These are phyloP conservation scores for Oscheius onirici DNA, from an alignment of 2,888 invertebrate species.

Conservation along the genomic window DNA sequence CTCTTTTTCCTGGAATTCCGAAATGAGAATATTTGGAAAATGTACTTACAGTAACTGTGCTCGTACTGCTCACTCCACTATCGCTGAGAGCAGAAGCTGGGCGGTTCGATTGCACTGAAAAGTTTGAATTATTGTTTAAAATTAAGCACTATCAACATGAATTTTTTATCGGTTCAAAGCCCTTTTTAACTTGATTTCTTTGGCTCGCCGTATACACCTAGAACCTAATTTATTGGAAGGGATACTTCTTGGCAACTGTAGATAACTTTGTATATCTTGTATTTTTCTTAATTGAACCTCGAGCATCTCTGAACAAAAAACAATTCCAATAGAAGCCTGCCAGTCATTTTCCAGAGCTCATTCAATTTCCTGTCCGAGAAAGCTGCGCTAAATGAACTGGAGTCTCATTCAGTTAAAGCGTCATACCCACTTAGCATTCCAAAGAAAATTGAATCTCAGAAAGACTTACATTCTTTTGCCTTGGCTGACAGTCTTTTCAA, in stretches of 20 bases:
- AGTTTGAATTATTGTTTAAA: background rate
- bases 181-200: no score
- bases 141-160: no score
- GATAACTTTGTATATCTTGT: no score
- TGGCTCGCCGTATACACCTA: no score
- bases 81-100: conserved; percentile 19
- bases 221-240: no score
- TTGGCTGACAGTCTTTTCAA: conserved; percentile 36
- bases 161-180: no score
- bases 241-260: no score
- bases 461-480: conserved; percentile 29
- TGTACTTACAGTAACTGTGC: conserved; percentile 16
- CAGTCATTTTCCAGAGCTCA: background rate
- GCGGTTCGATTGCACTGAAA: conserved; percentile 27
- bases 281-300: no score
- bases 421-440: background rate
- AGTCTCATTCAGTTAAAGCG: background rate
- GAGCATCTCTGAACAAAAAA: background rate
- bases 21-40: background rate
- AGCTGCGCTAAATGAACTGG: no score
- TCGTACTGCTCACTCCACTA: conserved; percentile 21
- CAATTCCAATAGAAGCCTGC: background rate
- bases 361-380: background rate
- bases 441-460: background rate
- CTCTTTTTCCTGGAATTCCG: background rate